Evolutionary conservation across 2,797 vertebrate genomes (phyloP).

Genomic region (Adelosebastes latens): DNA sequence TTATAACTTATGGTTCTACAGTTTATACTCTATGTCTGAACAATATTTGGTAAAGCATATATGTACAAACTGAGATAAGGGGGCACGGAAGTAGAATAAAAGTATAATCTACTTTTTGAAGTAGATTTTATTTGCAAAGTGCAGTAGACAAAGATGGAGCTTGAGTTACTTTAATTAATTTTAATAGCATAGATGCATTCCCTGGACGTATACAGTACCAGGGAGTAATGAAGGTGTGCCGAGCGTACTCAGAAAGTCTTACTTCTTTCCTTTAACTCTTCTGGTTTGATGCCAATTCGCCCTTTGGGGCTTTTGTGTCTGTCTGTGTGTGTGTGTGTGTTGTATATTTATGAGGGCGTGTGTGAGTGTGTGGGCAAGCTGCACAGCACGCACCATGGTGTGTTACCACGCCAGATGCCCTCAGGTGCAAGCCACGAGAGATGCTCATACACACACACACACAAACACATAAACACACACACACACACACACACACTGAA

Average conservation of each 20-base stretch:
- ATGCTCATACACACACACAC: background rate
- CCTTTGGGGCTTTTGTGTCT: slow-evolving; percentile 9
- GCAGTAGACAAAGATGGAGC: background rate
- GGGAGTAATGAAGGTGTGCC: slow-evolving; percentile 27
- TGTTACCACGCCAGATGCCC: slow-evolving; percentile 60
- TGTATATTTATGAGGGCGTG: slow-evolving; percentile 23
- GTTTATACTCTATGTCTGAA: background rate
- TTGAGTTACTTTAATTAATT: background rate
- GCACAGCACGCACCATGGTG: slow-evolving; percentile 55
- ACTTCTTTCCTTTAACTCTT: slow-evolving; percentile 32
- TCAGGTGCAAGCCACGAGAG: slow-evolving; percentile 32
- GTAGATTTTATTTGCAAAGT: background rate
- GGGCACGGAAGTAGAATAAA: background rate
- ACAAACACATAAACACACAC: background rate
- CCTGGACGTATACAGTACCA: rapidly evolving
- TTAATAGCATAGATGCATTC: background rate
- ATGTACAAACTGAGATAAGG: too few species aligned
- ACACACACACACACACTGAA: background rate
- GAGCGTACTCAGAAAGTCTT: background rate
- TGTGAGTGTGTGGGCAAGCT: slow-evolving; percentile 41
- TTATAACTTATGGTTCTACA: background rate
- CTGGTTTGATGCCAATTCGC: slow-evolving; percentile 16
- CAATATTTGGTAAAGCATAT: too few species aligned
- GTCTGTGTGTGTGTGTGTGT: slow-evolving; percentile 14
- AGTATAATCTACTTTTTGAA: too few species aligned